These are phyloP conservation scores for Scolopax bukidnonensis DNA, from an alignment of 2,797 vertebrate species.

Conservation along the genomic window DNA sequence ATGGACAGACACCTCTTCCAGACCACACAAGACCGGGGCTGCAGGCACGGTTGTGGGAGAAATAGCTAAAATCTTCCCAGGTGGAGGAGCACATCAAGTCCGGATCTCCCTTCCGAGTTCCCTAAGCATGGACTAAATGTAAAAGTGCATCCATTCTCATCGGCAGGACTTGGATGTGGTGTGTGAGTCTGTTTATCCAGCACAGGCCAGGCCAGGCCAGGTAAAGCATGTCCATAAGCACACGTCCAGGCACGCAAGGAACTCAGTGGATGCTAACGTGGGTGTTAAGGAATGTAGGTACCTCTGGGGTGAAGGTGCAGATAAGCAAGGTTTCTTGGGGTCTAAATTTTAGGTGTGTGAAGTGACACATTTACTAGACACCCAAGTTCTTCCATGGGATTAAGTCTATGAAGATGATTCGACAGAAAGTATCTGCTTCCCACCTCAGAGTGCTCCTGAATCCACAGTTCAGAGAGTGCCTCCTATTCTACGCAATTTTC, in stretches of 20 bases:
- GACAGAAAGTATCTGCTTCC: neutral
- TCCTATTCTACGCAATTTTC: neutral
- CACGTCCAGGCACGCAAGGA: conserved; percentile 46
- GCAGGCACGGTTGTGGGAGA: neutral
- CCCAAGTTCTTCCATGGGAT: neutral
- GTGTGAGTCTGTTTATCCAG: neutral
- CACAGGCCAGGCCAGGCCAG: neutral
- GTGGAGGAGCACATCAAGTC: neutral
- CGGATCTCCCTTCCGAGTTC: neutral
- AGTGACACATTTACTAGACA: neutral
- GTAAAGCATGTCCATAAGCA: conserved; percentile 54
- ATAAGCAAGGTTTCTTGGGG: neutral
- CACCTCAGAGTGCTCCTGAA: neutral
- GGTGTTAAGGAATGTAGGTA: conserved; percentile 62
- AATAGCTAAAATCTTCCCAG: neutral
- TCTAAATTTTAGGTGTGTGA: neutral
- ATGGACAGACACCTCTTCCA: neutral
- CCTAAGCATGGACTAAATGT: neutral
- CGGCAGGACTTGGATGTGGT: fast-evolving
- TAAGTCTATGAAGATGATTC: neutral
- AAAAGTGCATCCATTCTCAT: neutral
- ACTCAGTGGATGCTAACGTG: conserved; percentile 39
- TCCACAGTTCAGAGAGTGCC: neutral
- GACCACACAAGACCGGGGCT: neutral
- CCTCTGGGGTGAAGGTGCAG: conserved; percentile 13